Evolutionary conservation across 1,140 invertebrate genomes (phyloP).

Genomic region (Lasioglossum baleicum): DNA sequence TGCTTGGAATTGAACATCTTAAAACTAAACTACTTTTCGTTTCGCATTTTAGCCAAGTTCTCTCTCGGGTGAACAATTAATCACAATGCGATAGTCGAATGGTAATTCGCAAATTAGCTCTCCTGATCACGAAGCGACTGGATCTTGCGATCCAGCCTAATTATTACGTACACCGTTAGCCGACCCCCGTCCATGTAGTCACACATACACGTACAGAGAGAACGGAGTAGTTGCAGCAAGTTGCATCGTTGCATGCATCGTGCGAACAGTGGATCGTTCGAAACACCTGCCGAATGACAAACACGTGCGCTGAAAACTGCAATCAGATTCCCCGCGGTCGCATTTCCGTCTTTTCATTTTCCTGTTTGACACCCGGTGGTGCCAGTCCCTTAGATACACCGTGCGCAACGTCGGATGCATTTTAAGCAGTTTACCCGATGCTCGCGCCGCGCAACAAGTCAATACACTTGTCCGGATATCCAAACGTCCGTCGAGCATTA

Average conservation of each 20-base stretch:
- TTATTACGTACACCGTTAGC: background rate
- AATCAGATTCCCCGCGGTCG: background rate
- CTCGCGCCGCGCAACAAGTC: slow-evolving; percentile 27
- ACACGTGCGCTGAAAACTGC: background rate
- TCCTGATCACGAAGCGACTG: too few species aligned
- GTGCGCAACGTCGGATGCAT: background rate
- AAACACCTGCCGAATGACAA: background rate
- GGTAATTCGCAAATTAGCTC: slow-evolving; percentile 16
- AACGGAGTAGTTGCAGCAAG: background rate
- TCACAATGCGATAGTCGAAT: background rate
- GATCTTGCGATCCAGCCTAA: background rate
- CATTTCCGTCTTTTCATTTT: background rate
- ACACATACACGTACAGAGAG: background rate
- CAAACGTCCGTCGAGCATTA: background rate
- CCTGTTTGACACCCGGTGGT: background rate
- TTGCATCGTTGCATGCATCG: background rate
- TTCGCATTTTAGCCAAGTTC: too few species aligned
- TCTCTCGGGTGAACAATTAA: too few species aligned
- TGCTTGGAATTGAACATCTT: too few species aligned
- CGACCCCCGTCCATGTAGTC: too few species aligned
- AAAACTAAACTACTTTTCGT: too few species aligned
- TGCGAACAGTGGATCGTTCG: background rate
- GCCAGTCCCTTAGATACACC: background rate
- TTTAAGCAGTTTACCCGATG: slow-evolving; percentile 6
- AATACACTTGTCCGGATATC: background rate